These are phyloP conservation scores for Drosophila affinis DNA, from an alignment of 2,888 invertebrate species.

Conservation along the genomic window DNA sequence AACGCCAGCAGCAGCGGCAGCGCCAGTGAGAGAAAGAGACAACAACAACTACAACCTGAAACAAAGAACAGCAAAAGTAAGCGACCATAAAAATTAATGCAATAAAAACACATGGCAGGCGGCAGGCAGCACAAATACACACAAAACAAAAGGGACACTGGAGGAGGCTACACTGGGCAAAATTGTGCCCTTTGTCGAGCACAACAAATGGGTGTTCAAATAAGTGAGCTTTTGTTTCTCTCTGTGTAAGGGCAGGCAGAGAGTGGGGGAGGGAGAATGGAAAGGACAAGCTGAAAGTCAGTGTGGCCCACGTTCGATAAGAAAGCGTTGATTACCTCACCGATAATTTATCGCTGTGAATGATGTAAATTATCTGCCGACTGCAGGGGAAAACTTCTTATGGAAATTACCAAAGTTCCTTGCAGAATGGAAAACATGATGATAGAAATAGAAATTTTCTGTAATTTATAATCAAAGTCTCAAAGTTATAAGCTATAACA, in stretches of 20 bases:
- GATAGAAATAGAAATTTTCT: neutral
- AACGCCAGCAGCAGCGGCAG: constrained; percentile 36
- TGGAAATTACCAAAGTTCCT: neutral
- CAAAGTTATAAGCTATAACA: neutral
- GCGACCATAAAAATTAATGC: constrained; percentile 75
- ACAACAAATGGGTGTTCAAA: too few species aligned
- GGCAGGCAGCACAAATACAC: constrained; percentile 31
- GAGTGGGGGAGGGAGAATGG: neutral
- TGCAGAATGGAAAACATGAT: neutral
- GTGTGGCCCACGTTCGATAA: neutral
- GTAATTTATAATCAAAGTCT: neutral
- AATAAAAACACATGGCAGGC: constrained; percentile 74
- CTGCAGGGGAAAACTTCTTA: neutral
- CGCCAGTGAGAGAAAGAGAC: neutral
- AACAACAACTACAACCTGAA: constrained; percentile 32
- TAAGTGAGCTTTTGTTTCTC: neutral
- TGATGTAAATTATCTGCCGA: neutral
- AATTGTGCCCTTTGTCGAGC: too few species aligned
- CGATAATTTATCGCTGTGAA: neutral
- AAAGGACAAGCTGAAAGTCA: neutral
- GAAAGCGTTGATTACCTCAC: constrained; percentile 1
- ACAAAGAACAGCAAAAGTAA: constrained; percentile 49
- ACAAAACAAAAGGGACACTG: constrained; percentile 37
- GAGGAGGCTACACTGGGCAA: constrained; percentile 16
- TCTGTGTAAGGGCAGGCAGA: neutral